These are phyloP conservation scores for Melanotaenia maccullochi DNA, from an alignment of 2,797 vertebrate species.

Conservation along the genomic window DNA sequence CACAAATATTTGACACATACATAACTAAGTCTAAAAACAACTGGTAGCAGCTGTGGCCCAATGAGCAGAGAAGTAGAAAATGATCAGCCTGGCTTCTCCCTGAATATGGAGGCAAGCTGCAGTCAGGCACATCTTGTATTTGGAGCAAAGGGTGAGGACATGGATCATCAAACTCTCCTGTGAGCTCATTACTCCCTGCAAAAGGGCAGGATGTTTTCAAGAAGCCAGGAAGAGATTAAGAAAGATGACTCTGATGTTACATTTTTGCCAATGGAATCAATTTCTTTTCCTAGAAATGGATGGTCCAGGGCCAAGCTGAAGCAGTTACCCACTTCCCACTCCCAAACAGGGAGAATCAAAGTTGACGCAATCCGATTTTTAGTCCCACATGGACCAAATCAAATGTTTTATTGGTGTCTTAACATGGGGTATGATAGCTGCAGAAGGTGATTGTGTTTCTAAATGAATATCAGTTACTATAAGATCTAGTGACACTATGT, in stretches of 20 bases:
- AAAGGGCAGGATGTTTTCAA: slow-evolving; percentile 75
- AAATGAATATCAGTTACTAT: neutral
- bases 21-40: slow-evolving; percentile 14
- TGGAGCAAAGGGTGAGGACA: slow-evolving; percentile 76
- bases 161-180: slow-evolving; percentile 81
- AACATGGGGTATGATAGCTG: neutral
- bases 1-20: neutral
- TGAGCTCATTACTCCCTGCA: slow-evolving; percentile 83
- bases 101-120: slow-evolving; percentile 55
- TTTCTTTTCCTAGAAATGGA: slow-evolving; percentile 48
- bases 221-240: slow-evolving; percentile 70
- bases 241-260: slow-evolving; percentile 72
- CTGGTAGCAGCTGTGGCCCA: slow-evolving; percentile 1
- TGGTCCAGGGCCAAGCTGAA: slow-evolving; percentile 36
- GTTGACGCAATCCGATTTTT: slow-evolving; percentile 34
- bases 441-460: neutral
- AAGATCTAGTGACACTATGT: neutral
- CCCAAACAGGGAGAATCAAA: neutral
- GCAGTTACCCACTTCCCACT: slow-evolving; percentile 44
- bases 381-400: slow-evolving; percentile 3
- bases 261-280: slow-evolving; percentile 64
- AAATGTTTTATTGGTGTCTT: slow-evolving; percentile 27
- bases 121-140: slow-evolving; percentile 64
- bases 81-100: slow-evolving; percentile 43
- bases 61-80: slow-evolving; percentile 41